Evolutionary conservation across 2,797 vertebrate genomes (phyloP).

Genomic region (Sebastes wilsoni): DNA sequence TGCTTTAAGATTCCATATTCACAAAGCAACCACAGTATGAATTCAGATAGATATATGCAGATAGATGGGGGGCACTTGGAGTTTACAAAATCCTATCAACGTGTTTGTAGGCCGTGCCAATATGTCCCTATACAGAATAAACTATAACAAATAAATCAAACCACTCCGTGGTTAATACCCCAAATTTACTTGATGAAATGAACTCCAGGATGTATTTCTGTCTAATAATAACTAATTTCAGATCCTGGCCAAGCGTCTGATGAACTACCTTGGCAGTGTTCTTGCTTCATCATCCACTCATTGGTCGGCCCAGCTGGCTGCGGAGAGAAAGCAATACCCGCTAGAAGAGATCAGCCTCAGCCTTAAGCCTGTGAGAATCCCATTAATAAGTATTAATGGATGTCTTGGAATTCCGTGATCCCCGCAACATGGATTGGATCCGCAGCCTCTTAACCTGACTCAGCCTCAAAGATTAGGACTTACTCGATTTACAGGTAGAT

Average conservation of each 20-base stretch:
- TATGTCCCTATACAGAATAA: conserved; percentile 15
- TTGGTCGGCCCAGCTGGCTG: conserved; percentile 45
- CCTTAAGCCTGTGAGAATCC: conserved; percentile 62
- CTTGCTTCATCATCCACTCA: conserved; percentile 59
- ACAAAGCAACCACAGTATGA: not conserved
- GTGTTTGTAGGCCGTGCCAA: conserved; percentile 6
- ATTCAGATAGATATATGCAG: not conserved
- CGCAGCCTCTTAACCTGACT: conserved; percentile 45
- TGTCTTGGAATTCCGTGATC: conserved; percentile 60
- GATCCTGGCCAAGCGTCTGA: conserved; percentile 40
- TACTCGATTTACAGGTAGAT: conserved; percentile 47
- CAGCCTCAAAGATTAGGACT: conserved; percentile 45
- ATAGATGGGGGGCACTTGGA: not conserved
- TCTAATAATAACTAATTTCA: conserved; percentile 57
- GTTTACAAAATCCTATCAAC: conserved; percentile 2
- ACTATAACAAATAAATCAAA: conserved; percentile 45
- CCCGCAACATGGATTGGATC: conserved; percentile 52
- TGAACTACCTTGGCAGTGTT: conserved; percentile 50
- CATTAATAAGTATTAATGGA: conserved; percentile 72
- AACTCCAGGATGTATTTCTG: conserved; percentile 52
- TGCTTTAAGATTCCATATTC: conserved; percentile 27
- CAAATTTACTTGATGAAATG: conserved; percentile 58
- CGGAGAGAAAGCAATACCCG: conserved; percentile 31
- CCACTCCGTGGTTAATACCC: conserved; percentile 19
- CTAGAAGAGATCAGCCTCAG: conserved; percentile 53